Conservation (phyloP, 2,113 vertebrate species). For the Crotophaga sulcirostris region DNA sequence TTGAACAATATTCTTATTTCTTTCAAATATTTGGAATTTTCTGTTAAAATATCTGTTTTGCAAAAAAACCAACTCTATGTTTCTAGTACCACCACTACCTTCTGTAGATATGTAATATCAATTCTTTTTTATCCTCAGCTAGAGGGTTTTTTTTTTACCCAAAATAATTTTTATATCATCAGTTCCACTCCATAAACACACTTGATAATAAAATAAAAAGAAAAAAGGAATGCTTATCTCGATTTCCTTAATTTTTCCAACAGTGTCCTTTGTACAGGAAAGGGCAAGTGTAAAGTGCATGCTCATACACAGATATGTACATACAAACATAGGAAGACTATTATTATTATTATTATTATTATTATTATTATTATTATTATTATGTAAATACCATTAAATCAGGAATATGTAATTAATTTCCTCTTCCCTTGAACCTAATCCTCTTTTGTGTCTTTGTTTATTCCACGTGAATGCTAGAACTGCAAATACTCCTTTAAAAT, state of each 20-base stretch:
- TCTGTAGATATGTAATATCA: not conserved
- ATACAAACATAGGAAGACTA: not conserved
- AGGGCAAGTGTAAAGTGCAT: not conserved
- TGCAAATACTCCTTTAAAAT: not conserved
- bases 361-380: too few relatives aligned
- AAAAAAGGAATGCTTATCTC: not conserved
- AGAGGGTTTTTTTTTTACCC: rapidly evolving
- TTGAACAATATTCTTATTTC: not conserved
- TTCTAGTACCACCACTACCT: not conserved
- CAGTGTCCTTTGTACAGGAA: not conserved
- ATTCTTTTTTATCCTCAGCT: not conserved
- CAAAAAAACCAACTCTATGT: rapidly evolving
- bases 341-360: too few relatives aligned
- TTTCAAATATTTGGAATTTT: not conserved
- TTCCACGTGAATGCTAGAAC: not conserved
- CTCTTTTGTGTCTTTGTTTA: not conserved
- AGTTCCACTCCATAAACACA: not conserved
- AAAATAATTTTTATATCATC: not conserved
- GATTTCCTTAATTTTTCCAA: not conserved
- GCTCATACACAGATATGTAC: not conserved
- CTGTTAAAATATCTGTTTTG: not conserved
- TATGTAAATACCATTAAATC: not conserved
- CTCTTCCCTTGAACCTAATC: not conserved
- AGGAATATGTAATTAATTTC: not conserved
- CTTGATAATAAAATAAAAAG: not conserved